Evolutionary conservation across 2,797 vertebrate genomes (phyloP), one percentile per base, ranked within the genome.

Genomic region (Acropternis orthonyx): DNA sequence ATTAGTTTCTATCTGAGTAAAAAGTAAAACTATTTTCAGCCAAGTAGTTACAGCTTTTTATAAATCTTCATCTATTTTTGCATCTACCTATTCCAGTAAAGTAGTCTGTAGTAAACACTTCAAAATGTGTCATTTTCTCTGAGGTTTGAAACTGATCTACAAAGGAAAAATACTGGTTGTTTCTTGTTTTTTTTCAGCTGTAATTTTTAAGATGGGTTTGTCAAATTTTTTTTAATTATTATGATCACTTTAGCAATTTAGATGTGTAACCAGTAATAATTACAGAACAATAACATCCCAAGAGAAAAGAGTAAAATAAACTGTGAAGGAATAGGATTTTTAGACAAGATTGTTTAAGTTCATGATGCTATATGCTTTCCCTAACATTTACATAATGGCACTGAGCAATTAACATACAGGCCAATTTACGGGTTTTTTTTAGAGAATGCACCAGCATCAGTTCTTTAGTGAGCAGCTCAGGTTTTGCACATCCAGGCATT

Each of bases 1-100:
- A 79, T 12, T 65, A 48, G 41, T 85, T 96, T 95, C 75, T 86
- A 44, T 78, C 73, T 89, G 65, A 91, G 63, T 77, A 91, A 93
- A 88, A 90, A 63, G 32, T 30, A 94, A 46, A 89, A 55, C 77
- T 93, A 63, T 97, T 97, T 90, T 84, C 90, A 89, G 90, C 41
- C 51, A 82, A 82, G 67, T 39, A 88, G 34, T 75, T 87, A 44
- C 37, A 85, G 81, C 37, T 66, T 91, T 92, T 94, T 88, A 58
- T 81, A 95, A 92, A 79, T 36, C 36, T 59, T 91, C 16, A 28
- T 79, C 79, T 93, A 88, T 85, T 97, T 94, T 91, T 80, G 18
- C 44, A 61, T 46, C 63, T 95, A 95, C 67, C 86, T 95, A 32
- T 91, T 74, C 56, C 86, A 89, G 88, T 88, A 79, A 89, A 85